These are phyloP conservation scores for Loripinus fragilis DNA, from an alignment of 2,888 invertebrate species.

Conservation along the genomic window DNA sequence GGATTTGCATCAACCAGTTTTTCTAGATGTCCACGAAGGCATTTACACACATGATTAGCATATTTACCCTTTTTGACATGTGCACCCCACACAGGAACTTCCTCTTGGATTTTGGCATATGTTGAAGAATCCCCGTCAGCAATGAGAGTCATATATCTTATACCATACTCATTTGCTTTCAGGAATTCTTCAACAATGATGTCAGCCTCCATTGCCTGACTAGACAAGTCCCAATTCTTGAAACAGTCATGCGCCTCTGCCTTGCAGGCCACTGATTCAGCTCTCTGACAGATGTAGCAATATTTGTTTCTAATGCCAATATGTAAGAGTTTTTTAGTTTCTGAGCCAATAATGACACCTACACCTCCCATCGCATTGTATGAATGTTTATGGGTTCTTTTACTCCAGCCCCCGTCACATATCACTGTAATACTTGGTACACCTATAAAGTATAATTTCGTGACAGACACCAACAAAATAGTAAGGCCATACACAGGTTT, in stretches of 20 bases:
- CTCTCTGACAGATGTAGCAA: conserved; percentile 28
- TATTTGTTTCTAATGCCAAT: conserved; percentile 40
- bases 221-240: conserved; percentile 35
- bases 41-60: conserved; percentile 47
- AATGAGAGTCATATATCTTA: conserved; percentile 31
- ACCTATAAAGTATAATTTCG: no score
- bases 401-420: conserved; percentile 38
- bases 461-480: no score
- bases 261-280: neutral
- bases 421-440: conserved; percentile 34
- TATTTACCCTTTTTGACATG: conserved; percentile 41
- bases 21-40: conserved; percentile 32
- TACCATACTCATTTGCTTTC: conserved; percentile 37
- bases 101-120: conserved; percentile 30
- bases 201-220: conserved; percentile 53
- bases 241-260: conserved; percentile 25
- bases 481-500: no score
- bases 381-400: conserved; percentile 38
- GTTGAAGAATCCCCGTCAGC: conserved; percentile 44
- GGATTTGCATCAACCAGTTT: conserved; percentile 37
- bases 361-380: conserved; percentile 42
- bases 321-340: conserved; percentile 37
- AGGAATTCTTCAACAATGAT: conserved; percentile 52
- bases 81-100: conserved; percentile 34
- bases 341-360: conserved; percentile 35